Evolutionary conservation across 2,888 invertebrate species (phyloP), one percentile per base, ranked within the genome.

Genomic region (Antheraea yamamai): DNA sequence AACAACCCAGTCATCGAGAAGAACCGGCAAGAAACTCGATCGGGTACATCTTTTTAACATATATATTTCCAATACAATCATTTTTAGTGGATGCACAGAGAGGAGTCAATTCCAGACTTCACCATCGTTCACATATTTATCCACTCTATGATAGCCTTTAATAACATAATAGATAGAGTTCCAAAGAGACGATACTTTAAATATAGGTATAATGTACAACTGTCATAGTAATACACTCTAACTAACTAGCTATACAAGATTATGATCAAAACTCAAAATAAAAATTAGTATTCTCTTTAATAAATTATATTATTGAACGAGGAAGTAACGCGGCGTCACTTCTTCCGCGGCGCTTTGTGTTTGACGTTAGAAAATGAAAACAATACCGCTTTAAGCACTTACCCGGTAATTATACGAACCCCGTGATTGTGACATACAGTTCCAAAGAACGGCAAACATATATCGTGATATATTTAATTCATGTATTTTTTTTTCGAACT

Each of bases 341-440:
- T 14, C 52, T 61, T 16, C 55, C 52, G 61, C n/a, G 20, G 20
- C 47, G 47, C 47, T 47, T 80, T 87, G 87, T 80, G 79, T 87
- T 82, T 89, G 89, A 89, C 87, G 86, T 75, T 85, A 82, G 81
- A 85, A 87, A 88, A 88, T 88, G 87, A 87, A 82, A 84, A 86
- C 85, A 84, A 85, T 88, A 84, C 26, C n/a, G 39, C 39, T 87
- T 86, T 86, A 88, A 87, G 85, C 83, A 84, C 79, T 76, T 77
- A 82, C 80, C 77, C 79, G 77, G 87, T 89, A 89, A 89, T 87
- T 87, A 87, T 81, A 81, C 79, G 76, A 75, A 77, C 61, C 79
- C 77, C 73, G 78, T 73, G 75, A 73, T 61, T 20, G 75, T 61
- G 74, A 72, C 30, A 75, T 58, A 72, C 72, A 20, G 26, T 3